Evolutionary conservation across 2,888 invertebrate genomes (phyloP), one percentile per base, ranked within the genome.

Genomic region (Aquatica leii): DNA sequence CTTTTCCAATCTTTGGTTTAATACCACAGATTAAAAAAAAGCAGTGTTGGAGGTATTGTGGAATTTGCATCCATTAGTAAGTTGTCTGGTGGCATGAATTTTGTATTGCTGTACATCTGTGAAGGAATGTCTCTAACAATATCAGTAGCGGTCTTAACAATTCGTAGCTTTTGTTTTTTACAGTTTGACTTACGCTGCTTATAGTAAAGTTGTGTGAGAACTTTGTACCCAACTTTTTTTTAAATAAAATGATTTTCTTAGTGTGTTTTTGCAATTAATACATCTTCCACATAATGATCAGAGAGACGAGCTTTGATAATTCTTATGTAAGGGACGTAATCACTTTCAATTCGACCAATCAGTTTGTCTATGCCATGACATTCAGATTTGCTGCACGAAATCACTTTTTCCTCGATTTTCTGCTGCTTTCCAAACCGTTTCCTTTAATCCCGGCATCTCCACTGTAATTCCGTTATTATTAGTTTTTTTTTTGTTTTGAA

Each of bases 141-240:
- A n/a, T n/a, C n/a, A n/a, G n/a, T n/a, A 31, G 9, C 4, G 31
- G 9, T 4, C 9, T 31, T 4, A 53, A 24, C 2, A 2, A 4
- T 24, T 24, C 68, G 66, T 69, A 61, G 2, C 48, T 17, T n/a
- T 55, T 54, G 54, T 67, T 50, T 12, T 11, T 51, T 17, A 15
- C 55, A 54, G 54, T 67, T 50, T 12, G 12, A 17, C n/a, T 60
- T 62, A 68, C 66, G 59, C 41, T 40, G 12, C 0, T 35, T 18
- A 18, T 69, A 70, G 64, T 68, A 71, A 8, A 31, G 6, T 12
- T 70, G 60, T n/a, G 59, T 41, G 11, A 72, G 58, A 21, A 69
- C 8, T 61, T 66, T 70, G 52, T 66, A 64, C 66, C 15, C 62
- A 66, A 35, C 69, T n/a, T 71, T 60, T 68, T 56, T 48, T 55